Conservation (phyloP, 92 coral and sea anemone genomes). For the Porites divaricata region DNA sequence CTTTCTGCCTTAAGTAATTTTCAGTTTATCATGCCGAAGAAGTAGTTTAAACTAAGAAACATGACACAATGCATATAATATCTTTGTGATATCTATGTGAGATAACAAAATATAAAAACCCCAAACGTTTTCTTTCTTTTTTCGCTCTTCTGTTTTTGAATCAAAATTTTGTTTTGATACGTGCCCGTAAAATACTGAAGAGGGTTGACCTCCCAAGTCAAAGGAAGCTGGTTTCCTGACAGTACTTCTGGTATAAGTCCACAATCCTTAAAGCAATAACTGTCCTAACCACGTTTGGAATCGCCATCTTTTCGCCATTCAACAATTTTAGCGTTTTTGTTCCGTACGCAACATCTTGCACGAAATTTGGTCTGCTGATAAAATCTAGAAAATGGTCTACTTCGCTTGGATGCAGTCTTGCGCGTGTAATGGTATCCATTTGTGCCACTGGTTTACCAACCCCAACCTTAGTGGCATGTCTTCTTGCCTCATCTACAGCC, state of each 20-base stretch:
- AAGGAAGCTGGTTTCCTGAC: conserved; percentile 45
- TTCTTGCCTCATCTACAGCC: conserved; percentile 49
- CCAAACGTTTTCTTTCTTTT: neutral
- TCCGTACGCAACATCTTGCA: conserved; percentile 76
- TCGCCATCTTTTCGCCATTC: conserved; percentile 49
- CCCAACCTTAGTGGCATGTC: conserved; percentile 30
- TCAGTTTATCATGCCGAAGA: no score
- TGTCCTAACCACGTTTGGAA: conserved; percentile 64
- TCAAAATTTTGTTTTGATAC: neutral
- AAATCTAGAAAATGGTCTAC: conserved; percentile 61
- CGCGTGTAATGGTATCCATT: conserved; percentile 7
- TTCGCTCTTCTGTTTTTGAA: neutral
- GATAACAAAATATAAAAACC: no score
- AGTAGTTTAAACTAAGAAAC: no score
- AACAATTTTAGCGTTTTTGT: conserved; percentile 51
- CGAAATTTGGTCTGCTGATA: conserved; percentile 53
- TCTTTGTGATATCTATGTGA: no score
- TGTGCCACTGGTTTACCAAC: conserved; percentile 38
- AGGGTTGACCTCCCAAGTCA: conserved; percentile 59
- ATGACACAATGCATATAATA: no score
- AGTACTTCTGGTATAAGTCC: conserved; percentile 40
- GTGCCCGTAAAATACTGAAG: conserved; percentile 57
- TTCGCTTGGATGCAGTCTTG: conserved; percentile 14
- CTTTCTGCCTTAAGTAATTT: no score
- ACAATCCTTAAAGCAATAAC: conserved; percentile 56